These are phyloP conservation scores for Mareca penelope DNA, from an alignment of 2,797 vertebrate species.

Conservation along the genomic window DNA sequence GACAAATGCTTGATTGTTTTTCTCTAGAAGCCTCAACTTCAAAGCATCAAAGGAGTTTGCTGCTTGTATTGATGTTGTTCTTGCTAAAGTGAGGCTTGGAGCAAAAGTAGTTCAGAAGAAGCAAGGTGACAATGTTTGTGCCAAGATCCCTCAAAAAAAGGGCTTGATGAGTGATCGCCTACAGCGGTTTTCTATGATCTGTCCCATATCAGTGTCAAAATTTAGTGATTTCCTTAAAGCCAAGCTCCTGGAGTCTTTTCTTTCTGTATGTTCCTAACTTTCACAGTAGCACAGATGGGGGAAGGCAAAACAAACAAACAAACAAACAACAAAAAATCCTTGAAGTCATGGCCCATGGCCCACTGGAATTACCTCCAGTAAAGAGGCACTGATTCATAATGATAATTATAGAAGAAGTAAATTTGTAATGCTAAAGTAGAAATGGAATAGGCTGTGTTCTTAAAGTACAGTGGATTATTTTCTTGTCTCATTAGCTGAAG, in stretches of 20 bases:
- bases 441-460: neutral
- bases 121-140: neutral
- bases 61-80: neutral
- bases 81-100: neutral
- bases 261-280: neutral
- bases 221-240: neutral
- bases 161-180: neutral
- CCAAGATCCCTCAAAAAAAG: neutral
- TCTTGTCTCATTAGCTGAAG: neutral
- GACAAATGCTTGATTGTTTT: neutral
- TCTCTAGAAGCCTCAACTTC: neutral
- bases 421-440: neutral
- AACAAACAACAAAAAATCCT: neutral
- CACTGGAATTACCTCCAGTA: neutral
- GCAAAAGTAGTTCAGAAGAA: neutral
- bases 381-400: neutral
- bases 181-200: neutral
- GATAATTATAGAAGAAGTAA: neutral
- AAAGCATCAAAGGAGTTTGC: neutral
- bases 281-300: neutral
- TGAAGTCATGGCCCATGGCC: neutral
- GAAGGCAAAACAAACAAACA: neutral
- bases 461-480: conserved; percentile 6
- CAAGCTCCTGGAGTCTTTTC: neutral
- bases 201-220: neutral